Percentiles rank a stretch among this genome's conserved stretches.
Conservation (phyloP, 2,888 invertebrate species). For the Meteorus colon region DNA sequence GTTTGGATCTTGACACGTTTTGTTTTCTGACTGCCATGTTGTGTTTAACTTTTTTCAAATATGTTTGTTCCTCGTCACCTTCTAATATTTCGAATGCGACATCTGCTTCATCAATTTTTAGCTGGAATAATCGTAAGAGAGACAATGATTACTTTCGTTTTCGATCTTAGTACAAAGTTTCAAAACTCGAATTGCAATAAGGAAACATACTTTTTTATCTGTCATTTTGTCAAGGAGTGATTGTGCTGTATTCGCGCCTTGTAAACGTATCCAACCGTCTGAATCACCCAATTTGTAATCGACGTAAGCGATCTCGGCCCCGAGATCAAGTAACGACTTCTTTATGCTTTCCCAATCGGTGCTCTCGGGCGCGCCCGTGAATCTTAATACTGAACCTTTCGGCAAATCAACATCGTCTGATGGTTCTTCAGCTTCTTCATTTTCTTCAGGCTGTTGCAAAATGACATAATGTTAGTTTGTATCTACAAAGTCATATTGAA, state of each 20-base stretch:
- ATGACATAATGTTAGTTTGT: slow-evolving; percentile 12
- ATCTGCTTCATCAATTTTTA: slow-evolving; percentile 58
- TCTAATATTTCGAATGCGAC: slow-evolving; percentile 63
- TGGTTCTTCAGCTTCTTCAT: slow-evolving; percentile 51
- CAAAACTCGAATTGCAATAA: no score
- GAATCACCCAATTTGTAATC: slow-evolving; percentile 84
- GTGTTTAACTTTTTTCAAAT: slow-evolving; percentile 61
- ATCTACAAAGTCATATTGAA: background rate
- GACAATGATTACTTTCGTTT: background rate
- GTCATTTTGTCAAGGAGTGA: slow-evolving; percentile 79
- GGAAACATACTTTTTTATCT: slow-evolving; percentile 77
- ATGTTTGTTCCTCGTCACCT: slow-evolving; percentile 67
- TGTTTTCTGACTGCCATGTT: slow-evolving; percentile 74
- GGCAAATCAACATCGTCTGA: slow-evolving; percentile 74
- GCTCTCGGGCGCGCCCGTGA: slow-evolving; percentile 79
- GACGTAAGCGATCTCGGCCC: slow-evolving; percentile 81
- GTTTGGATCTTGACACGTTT: slow-evolving; percentile 71
- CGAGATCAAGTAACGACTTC: slow-evolving; percentile 78
- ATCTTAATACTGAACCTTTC: slow-evolving; percentile 83
- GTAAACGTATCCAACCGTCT: slow-evolving; percentile 83
- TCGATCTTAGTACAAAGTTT: background rate
- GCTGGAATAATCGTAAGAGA: slow-evolving; percentile 65
- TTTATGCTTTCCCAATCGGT: slow-evolving; percentile 84
- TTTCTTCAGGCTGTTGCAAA: slow-evolving; percentile 52
- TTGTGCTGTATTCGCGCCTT: slow-evolving; percentile 81